Base-by-base conservation (phyloP, 2,113 vertebrate species). In the Egretta garzetta region DNA sequence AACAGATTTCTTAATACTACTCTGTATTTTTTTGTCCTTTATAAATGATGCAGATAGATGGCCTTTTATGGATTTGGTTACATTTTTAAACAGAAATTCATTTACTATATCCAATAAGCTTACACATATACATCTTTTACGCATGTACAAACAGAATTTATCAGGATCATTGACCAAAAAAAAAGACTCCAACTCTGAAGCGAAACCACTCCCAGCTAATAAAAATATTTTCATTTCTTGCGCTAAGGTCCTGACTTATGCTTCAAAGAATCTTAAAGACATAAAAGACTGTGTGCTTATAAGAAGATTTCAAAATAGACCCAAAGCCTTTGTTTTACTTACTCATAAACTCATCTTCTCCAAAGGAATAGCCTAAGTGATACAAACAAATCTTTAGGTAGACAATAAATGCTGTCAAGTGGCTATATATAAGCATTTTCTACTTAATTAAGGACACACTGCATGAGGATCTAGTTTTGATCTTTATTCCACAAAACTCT, bases 1-100 rank as follows among this genome's bases (percentile, higher is more conserved):
- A 96, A 13, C 95, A 97, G 95, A 94, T 94, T 96, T 89, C 66
- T 86, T 97, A 96, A 92, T 63, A 91, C 53, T 77, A 84, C 33
- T 45, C 49, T 70, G 39, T 47, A 14, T 41, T 90, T 87, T 91
- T 86, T 77, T 66, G 10, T 64, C 20, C n/a, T 67, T 84, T 47
- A 82, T 33, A 80, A 86, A 56, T 39, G 47, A 84, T 86, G 73
- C 60, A 74, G 70, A 79, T 35, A 83, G 39, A 73, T 9, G 16
- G 23, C 8, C 27, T 91, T 86, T 59, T 81, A 88, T 45, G 13
- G 60, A 64, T 79, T 68, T 71, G 28, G 49, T 21, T 92, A 49
- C 3, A 39, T 75, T 94, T 86, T 87, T 2, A 63, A 87, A 58
- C 15, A 83, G 33, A 67, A 94, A 70, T 59, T 39, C 2, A 32